Evolutionary conservation across 2,113 vertebrate species (phyloP), one percentile per base, ranked within the genome.

Genomic region (Pitta sordida): DNA sequence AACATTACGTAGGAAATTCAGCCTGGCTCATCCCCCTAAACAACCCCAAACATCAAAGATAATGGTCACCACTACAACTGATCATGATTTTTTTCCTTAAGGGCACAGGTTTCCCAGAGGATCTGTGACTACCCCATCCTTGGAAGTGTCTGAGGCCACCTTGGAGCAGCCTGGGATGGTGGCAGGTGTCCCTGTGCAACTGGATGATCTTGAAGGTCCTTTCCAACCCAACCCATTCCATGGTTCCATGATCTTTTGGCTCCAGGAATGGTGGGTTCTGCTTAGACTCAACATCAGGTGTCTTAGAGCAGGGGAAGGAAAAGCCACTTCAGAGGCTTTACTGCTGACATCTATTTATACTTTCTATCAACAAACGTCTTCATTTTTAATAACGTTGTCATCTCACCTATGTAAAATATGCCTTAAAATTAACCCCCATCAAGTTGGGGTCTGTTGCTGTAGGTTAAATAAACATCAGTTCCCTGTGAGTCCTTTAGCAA

Each of bases 401-500:
- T 88, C 82, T 94, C 70, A 77, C 84, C 63, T 63, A 74, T 34
- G 82, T 77, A 59, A 96, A 91, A 77, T 32, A 91, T 32, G 55
- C 2, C 4, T 67, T 55, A 15, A 46, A 36, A 82, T 76, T 6
- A 49, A 89, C 87, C n/a, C 21, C 52, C 84, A 43, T 18, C 13
- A 77, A 63, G 83, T 6, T 73, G 74, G 78, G 29, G 37, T 6
- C 51, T 80, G 70, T 3, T 7, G 13, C 84, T 77, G 93, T 8
- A 51, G 89, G 94, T 90, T 94, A 92, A 87, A 58, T 36, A 92
- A 96, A 94, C 84, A 92, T 11, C 36, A 16, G 51, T 73, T 59
- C 74, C 36, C 60, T 1, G 1, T 29, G 12, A 56, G 39, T 19
- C 81, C 70, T 69, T 32, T 0, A 59, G 78, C 34, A 10, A 89